A percentile compares a stretch with the other conserved stretches of the same genome.
phyloP scores from a whole-genome alignment of 2,888 invertebrate genomes.

The Leptogaster cylindrica region DNA sequence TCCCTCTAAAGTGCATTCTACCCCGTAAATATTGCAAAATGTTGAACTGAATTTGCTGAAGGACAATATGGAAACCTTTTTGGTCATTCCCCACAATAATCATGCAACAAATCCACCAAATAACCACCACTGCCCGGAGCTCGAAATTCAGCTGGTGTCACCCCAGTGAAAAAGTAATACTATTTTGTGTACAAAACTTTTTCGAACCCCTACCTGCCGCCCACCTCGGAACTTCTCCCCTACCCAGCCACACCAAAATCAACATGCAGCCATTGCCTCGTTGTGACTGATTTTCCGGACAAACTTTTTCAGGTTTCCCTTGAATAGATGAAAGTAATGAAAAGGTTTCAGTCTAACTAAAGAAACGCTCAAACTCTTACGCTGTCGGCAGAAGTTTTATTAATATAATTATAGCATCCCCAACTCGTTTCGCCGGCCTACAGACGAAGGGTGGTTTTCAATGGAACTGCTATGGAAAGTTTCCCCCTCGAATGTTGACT shows the following conservation, averaged over 20 bases:
- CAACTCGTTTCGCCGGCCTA: not conserved
- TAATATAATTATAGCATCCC: constrained; percentile 23
- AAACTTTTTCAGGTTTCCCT: constrained; percentile 25
- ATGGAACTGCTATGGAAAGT: constrained; percentile 8
- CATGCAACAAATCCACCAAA: not conserved
- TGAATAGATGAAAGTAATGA: constrained; percentile 22
- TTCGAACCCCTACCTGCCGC: not conserved
- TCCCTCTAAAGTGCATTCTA: not conserved
- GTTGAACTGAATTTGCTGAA: not conserved
- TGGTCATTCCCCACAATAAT: not conserved
- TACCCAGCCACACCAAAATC: constrained; percentile 19
- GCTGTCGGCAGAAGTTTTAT: constrained; percentile 11
- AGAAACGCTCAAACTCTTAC: constrained; percentile 9
- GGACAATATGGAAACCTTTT: not conserved
- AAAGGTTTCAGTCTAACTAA: constrained; percentile 16
- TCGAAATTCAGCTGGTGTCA: constrained; percentile 2
- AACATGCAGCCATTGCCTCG: constrained; percentile 22
- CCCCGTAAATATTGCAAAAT: not conserved
- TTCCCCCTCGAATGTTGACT: constrained; percentile 14
- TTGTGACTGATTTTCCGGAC: constrained; percentile 19
- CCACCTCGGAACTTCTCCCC: not conserved
- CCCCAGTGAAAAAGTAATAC: constrained; percentile 7
- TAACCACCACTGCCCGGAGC: not conserved
- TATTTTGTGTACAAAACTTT: constrained; percentile 13
- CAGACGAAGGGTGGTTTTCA: not conserved